A percentile compares a stretch with the other conserved stretches of the same genome.
Evolutionary conservation across 2,888 invertebrate genomes (phyloP).

Genomic region (Theodoxus fluviatilis): DNA sequence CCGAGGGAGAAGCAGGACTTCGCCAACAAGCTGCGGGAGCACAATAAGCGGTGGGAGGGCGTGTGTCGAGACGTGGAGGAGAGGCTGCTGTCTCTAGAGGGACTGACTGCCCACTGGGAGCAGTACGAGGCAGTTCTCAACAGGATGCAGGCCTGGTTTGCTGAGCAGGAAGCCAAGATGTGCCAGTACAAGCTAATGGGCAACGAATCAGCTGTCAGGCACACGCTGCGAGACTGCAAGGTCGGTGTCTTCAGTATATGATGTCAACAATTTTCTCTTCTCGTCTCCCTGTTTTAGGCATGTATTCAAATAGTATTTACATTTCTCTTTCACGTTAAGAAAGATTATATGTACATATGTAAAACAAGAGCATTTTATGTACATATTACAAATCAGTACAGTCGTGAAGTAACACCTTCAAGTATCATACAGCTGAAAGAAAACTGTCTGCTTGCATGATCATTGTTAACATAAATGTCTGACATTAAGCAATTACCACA

Average conservation of each 20-base stretch:
- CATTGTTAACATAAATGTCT: too few relatives aligned
- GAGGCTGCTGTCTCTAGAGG: conserved; percentile 25
- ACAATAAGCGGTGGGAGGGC: conserved; percentile 54
- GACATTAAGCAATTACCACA: too few relatives aligned
- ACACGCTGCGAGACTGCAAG: conserved; percentile 59
- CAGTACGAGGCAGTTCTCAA: conserved; percentile 54
- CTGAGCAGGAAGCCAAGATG: conserved; percentile 55
- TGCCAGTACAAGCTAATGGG: conserved; percentile 52
- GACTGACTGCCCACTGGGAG: conserved; percentile 51
- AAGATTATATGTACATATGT: too few relatives aligned
- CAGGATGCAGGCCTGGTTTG: conserved; percentile 53
- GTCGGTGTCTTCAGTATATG: conserved; percentile 35
- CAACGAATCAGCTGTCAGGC: conserved; percentile 56
- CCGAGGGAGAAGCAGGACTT: conserved; percentile 55
- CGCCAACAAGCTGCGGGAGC: conserved; percentile 54
- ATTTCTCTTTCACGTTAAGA: too few relatives aligned
- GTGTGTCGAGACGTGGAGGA: conserved; percentile 31
- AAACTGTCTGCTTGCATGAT: too few relatives aligned
- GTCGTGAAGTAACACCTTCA: too few relatives aligned
- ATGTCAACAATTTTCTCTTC: background rate
- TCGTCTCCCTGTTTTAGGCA: background rate
- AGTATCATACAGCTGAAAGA: too few relatives aligned
- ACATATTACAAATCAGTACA: too few relatives aligned
- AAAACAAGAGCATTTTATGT: too few relatives aligned
- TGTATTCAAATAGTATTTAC: too few relatives aligned